These are phyloP conservation scores for Pogonocherus hispidulus DNA, from an alignment of 2,888 invertebrate genomes.

Conservation along the genomic window DNA sequence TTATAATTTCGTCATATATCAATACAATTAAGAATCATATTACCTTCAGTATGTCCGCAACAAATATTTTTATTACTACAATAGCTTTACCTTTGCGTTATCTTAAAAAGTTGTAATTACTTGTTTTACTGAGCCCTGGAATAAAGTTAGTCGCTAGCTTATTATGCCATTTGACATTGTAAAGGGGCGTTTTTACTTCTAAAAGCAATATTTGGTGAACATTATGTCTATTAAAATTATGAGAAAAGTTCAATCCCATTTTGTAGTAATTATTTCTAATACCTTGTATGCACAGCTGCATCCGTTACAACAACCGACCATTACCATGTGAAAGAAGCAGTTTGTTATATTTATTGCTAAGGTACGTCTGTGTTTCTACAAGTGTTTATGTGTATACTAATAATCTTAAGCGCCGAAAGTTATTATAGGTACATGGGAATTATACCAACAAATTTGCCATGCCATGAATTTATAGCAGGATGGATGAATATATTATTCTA, in stretches of 20 bases:
- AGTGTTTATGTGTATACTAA: slow-evolving; percentile 25
- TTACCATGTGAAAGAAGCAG: slow-evolving; percentile 16
- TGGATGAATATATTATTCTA: not conserved
- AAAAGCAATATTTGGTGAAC: too few relatives aligned
- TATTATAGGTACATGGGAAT: slow-evolving; percentile 4
- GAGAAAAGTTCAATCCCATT: not conserved
- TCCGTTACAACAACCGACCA: not conserved
- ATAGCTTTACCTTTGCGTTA: too few relatives aligned
- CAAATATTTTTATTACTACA: too few relatives aligned
- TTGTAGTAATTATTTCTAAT: slow-evolving; percentile 3
- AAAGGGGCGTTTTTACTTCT: too few relatives aligned
- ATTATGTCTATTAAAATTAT: not conserved
- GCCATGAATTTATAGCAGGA: slow-evolving; percentile 24
- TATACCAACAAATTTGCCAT: slow-evolving; percentile 16
- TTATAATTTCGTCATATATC: too few relatives aligned
- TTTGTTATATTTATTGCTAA: slow-evolving; percentile 25
- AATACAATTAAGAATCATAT: too few relatives aligned
- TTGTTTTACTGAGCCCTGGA: too few relatives aligned
- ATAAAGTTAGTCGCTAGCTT: too few relatives aligned
- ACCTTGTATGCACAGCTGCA: slow-evolving; percentile 15
- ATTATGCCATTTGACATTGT: too few relatives aligned
- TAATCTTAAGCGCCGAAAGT: not conserved
- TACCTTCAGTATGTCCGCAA: too few relatives aligned
- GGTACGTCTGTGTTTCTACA: slow-evolving; percentile 14
- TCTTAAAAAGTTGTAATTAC: too few relatives aligned